These are phyloP conservation scores for Graptemys geographica DNA, from an alignment of 2,797 vertebrate genomes.

Conservation along the genomic window DNA sequence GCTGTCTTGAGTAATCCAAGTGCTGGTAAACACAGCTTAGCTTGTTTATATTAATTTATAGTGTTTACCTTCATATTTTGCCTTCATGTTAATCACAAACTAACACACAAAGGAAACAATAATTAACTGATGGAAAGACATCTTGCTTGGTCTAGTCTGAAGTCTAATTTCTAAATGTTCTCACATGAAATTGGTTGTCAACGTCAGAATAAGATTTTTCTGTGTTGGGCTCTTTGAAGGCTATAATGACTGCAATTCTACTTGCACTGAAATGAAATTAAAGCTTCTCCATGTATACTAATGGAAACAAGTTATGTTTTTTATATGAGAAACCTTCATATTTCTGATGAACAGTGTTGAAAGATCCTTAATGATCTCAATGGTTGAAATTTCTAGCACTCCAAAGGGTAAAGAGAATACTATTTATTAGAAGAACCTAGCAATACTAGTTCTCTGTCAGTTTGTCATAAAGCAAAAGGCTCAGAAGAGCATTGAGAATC, in stretches of 20 bases:
- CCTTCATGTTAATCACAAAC: background rate
- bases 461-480: background rate
- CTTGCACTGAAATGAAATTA: background rate
- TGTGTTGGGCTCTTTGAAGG: background rate
- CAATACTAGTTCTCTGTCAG: background rate
- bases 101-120: background rate
- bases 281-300: background rate
- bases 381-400: background rate
- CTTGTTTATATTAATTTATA: background rate
- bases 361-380: background rate
- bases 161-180: background rate
- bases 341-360: background rate
- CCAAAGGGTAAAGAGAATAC: background rate
- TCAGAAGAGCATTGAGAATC: background rate
- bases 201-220: background rate
- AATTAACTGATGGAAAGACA: background rate
- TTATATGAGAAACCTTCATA: background rate
- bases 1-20: background rate
- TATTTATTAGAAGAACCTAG: background rate
- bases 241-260: background rate
- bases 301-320: background rate
- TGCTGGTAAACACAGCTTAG: background rate
- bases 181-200: background rate
- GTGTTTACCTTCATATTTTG: background rate
- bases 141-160: background rate